These are phyloP conservation scores for Gallirallus australis DNA, from an alignment of 2,797 vertebrate species.

Conservation along the genomic window DNA sequence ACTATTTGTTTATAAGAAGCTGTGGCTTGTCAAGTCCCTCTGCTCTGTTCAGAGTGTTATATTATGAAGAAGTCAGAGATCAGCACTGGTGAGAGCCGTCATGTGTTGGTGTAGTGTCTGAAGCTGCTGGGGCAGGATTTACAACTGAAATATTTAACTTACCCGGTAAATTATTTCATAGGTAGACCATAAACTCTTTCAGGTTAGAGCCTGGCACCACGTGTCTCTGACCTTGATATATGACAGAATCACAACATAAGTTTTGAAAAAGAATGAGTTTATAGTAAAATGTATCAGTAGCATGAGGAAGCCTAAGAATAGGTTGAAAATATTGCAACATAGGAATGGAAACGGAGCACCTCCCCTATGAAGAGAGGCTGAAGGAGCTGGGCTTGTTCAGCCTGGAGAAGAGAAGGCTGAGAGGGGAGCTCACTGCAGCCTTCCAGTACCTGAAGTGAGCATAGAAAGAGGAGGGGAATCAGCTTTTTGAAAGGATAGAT, in stretches of 20 bases:
- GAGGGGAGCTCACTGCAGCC: too few species aligned
- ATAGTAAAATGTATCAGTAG: background rate
- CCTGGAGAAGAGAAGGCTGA: too few species aligned
- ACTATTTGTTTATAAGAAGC: background rate
- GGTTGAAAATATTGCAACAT: background rate
- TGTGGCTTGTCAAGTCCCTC: background rate
- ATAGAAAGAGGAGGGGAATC: too few species aligned
- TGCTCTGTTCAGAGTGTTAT: background rate
- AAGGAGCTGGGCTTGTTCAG: too few species aligned
- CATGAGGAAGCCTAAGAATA: background rate
- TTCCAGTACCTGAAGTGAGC: too few species aligned
- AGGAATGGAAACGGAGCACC: background rate
- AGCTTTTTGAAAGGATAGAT: too few species aligned
- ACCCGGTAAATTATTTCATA: background rate
- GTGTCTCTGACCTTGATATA: background rate
- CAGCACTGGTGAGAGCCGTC: background rate
- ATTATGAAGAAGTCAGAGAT: background rate
- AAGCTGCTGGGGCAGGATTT: background rate
- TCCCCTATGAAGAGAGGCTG: too few species aligned
- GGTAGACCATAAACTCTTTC: background rate
- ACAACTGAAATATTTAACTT: background rate
- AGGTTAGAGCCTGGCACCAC: background rate
- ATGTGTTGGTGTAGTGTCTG: accelerated
- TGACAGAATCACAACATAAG: background rate
- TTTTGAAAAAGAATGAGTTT: background rate